These are phyloP conservation scores for Tetranychus urticae DNA, from an alignment of 1,140 invertebrate species.

Conservation along the genomic window DNA sequence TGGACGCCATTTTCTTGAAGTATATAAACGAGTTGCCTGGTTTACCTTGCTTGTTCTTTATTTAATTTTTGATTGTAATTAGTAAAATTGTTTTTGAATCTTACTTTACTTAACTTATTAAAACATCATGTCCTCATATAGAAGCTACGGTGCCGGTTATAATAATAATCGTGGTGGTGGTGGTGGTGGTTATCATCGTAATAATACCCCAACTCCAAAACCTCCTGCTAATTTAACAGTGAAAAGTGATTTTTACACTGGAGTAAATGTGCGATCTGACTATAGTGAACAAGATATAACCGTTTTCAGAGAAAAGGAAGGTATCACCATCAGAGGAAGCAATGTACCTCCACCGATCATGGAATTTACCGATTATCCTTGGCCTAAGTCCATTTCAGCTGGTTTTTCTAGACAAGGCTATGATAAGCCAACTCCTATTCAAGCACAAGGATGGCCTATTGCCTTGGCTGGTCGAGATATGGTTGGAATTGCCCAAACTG, in stretches of 20 bases:
- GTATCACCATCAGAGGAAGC: neutral
- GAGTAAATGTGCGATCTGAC: neutral
- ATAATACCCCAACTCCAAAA: neutral
- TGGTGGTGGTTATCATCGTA: no score
- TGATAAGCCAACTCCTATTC: constrained; percentile 58
- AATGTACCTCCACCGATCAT: neutral
- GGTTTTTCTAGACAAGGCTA: constrained; percentile 27
- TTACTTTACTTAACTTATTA: no score
- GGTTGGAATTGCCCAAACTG: constrained; percentile 80
- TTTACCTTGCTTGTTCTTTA: no score
- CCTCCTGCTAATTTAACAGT: neutral
- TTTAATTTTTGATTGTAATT: no score
- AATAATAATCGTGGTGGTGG: no score
- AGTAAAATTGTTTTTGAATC: no score
- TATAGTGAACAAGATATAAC: neutral
- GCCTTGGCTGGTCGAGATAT: constrained; percentile 68
- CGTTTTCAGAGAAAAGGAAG: neutral
- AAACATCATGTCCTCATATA: no score
- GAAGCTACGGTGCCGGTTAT: no score
- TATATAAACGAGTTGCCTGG: no score
- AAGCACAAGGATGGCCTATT: constrained; percentile 76
- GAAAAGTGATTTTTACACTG: neutral
- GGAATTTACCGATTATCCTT: neutral
- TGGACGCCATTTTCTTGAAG: no score
- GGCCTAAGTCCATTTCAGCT: constrained; percentile 38